phyloP scores from a whole-genome alignment of 1,140 invertebrate species.

The Philotrypesis tridentata region DNA sequence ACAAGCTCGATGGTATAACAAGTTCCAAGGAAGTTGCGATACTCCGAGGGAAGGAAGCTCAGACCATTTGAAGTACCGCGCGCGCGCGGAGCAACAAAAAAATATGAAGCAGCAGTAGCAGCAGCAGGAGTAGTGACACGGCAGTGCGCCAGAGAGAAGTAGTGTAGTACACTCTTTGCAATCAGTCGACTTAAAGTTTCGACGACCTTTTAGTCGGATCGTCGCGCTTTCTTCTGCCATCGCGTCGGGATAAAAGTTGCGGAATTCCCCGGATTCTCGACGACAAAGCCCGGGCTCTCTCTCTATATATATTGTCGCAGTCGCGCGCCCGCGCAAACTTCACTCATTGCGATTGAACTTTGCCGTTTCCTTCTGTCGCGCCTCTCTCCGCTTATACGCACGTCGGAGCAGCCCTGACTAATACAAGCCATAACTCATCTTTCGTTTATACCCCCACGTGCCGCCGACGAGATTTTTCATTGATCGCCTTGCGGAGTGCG shows the following conservation, averaged over 20 bases:
- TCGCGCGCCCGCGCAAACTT: background rate
- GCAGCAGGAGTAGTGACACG: no score
- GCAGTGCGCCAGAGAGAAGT: background rate
- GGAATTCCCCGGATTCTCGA: background rate
- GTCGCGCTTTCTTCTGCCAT: background rate
- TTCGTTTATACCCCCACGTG: no score
- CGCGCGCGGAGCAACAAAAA: no score
- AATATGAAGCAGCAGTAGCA: no score
- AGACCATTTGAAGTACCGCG: background rate
- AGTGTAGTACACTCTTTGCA: conserved; percentile 4
- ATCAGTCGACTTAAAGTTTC: conserved; percentile 6
- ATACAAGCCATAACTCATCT: no score
- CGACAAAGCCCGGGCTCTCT: background rate
- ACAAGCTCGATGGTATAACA: background rate
- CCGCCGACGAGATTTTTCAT: no score
- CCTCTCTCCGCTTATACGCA: no score
- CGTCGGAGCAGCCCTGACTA: no score
- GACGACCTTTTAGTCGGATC: conserved; percentile 13
- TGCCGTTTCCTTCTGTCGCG: background rate
- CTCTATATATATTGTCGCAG: background rate
- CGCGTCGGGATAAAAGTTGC: background rate
- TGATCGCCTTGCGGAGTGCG: no score
- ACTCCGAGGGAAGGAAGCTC: background rate
- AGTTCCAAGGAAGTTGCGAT: background rate
- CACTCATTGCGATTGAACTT: conserved; percentile 19